Conservation (phyloP, 2,113 vertebrate species). For the Neolamprologus brichardi region DNA sequence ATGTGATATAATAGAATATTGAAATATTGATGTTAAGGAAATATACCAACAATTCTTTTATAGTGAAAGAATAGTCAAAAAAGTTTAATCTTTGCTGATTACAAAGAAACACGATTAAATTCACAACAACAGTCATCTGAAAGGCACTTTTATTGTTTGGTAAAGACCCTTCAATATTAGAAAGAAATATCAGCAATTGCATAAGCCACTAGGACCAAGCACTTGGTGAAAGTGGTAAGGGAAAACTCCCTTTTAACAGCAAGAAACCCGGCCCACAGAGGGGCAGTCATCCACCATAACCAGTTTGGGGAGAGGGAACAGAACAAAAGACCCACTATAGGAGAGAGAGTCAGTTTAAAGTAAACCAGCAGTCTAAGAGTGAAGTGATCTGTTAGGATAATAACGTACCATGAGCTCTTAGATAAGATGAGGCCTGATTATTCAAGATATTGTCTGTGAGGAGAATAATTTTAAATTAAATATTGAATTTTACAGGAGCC, state of each 20-base stretch:
- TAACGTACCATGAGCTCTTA: background rate
- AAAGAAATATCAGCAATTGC: background rate
- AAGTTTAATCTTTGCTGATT: background rate
- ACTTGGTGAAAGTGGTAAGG: background rate
- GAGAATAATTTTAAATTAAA: background rate
- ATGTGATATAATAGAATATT: background rate
- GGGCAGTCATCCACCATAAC: background rate
- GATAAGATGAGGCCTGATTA: background rate
- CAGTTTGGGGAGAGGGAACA: background rate
- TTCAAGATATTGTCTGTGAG: background rate
- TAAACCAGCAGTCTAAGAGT: background rate
- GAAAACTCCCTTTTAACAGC: background rate
- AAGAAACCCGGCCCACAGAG: background rate
- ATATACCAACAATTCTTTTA: background rate
- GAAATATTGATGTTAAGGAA: background rate
- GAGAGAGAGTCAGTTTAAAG: background rate
- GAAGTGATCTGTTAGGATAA: background rate
- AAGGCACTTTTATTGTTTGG: background rate
- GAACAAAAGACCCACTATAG: background rate
- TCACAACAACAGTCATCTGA: background rate
- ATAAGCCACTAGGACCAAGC: background rate
- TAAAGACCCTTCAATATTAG: background rate
- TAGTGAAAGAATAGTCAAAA: background rate
- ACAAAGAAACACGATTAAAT: background rate
- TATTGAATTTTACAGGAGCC: background rate